Evolutionary conservation across 2,888 invertebrate species (phyloP).

Genomic region (Mythimna loreyi): DNA sequence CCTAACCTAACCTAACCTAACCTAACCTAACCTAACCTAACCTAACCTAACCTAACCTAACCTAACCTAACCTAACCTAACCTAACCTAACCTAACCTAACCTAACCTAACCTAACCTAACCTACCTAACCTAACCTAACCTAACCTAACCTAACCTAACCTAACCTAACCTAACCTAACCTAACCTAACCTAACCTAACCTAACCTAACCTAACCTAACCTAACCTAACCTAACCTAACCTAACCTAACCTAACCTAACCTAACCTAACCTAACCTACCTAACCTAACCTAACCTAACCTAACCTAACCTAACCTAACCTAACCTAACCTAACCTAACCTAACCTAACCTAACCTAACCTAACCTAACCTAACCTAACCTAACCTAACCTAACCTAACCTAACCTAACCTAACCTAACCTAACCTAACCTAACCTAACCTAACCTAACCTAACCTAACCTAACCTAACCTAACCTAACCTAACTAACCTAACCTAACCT

Average conservation of each 20-base stretch:
- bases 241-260: slow-evolving; percentile 36
- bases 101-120: slow-evolving; percentile 50
- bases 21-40: slow-evolving; percentile 56
- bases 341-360: slow-evolving; percentile 38
- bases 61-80: slow-evolving; percentile 38
- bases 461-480: too few species aligned
- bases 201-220: slow-evolving; percentile 37
- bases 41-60: slow-evolving; percentile 58
- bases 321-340: slow-evolving; percentile 38
- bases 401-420: slow-evolving; percentile 34
- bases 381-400: slow-evolving; percentile 35
- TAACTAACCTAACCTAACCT: slow-evolving; percentile 19
- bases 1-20: slow-evolving; percentile 49
- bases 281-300: slow-evolving; percentile 30
- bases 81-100: slow-evolving; percentile 54
- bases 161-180: slow-evolving; percentile 48
- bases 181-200: slow-evolving; percentile 17
- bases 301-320: slow-evolving; percentile 34
- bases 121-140: slow-evolving; percentile 36
- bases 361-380: slow-evolving; percentile 35
- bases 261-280: slow-evolving; percentile 23
- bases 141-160: slow-evolving; percentile 44
- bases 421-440: slow-evolving; percentile 23
- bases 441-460: too few species aligned
- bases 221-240: slow-evolving; percentile 41